Evolutionary conservation across 2,888 invertebrate genomes (phyloP).

Genomic region (Athetis lepigone): DNA sequence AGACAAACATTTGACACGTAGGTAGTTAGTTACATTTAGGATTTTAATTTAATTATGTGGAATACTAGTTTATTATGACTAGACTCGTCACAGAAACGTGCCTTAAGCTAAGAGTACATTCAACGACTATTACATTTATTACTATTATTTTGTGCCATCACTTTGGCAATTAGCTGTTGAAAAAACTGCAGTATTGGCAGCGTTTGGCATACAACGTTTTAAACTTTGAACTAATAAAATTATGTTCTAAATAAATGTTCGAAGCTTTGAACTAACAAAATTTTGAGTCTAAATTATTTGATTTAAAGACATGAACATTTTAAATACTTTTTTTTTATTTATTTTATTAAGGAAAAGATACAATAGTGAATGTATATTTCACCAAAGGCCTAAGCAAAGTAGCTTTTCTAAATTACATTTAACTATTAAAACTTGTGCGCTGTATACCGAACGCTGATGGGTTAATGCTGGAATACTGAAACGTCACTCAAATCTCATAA

Average conservation of each 20-base stretch:
- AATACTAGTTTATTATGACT: slow-evolving; percentile 76
- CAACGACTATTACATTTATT: slow-evolving; percentile 70
- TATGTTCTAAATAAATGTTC: neutral
- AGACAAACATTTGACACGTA: slow-evolving; percentile 69
- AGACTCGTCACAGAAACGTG: slow-evolving; percentile 83
- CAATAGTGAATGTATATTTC: neutral
- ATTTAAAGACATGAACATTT: no score
- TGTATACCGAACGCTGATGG: slow-evolving; percentile 43
- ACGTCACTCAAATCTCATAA: no score
- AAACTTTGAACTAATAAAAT: neutral
- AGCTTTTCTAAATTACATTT: no score
- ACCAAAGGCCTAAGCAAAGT: neutral
- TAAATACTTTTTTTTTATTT: neutral
- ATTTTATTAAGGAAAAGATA: neutral
- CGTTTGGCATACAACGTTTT: slow-evolving; percentile 26
- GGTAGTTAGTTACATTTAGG: slow-evolving; percentile 59
- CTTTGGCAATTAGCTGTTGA: slow-evolving; percentile 48
- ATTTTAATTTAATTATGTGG: slow-evolving; percentile 61
- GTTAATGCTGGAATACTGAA: no score
- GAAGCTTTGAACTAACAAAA: neutral
- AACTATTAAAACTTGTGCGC: neutral
- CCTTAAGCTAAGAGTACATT: slow-evolving; percentile 80
- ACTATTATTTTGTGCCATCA: slow-evolving; percentile 77
- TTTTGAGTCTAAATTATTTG: no score
- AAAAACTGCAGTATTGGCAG: slow-evolving; percentile 29